Conservation (phyloP, 2,113 vertebrate genomes). For the Ceratotherium simum region DNA sequence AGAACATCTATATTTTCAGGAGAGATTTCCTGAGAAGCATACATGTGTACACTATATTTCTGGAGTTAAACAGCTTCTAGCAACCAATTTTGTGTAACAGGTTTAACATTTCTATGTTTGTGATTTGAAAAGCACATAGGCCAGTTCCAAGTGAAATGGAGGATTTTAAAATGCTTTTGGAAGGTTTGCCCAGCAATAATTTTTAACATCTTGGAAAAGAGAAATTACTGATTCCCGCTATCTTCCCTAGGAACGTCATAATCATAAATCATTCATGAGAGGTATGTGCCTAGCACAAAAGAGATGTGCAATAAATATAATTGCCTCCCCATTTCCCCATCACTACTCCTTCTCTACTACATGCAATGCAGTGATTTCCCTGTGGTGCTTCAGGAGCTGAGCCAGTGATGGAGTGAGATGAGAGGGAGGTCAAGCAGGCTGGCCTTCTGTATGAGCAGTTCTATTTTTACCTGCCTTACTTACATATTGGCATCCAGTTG, state of each 20-base stretch:
- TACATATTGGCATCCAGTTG: background rate
- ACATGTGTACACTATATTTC: background rate
- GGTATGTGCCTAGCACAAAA: background rate
- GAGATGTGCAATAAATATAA: background rate
- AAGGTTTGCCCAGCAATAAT: background rate
- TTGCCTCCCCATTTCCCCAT: background rate
- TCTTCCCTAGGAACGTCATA: background rate
- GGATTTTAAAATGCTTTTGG: background rate
- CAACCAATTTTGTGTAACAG: background rate
- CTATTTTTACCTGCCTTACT: background rate
- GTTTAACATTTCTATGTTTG: background rate
- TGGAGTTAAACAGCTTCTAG: background rate
- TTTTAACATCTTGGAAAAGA: constrained; percentile 36
- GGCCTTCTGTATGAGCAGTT: background rate
- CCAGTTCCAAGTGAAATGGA: background rate
- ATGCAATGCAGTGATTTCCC: background rate
- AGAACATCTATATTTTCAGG: constrained; percentile 31
- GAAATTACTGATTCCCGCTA: background rate
- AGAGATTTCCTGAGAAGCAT: constrained; percentile 41
- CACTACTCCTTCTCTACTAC: background rate
- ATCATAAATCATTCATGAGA: background rate
- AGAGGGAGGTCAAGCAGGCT: background rate
- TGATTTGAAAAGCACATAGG: background rate
- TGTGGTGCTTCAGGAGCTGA: too few relatives aligned
- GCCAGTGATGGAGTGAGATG: background rate